Percentiles rank a stretch among this genome's conserved stretches.
Evolutionary conservation across 2,113 vertebrate species (phyloP).

Genomic region (Chiloscyllium plagiosum): DNA sequence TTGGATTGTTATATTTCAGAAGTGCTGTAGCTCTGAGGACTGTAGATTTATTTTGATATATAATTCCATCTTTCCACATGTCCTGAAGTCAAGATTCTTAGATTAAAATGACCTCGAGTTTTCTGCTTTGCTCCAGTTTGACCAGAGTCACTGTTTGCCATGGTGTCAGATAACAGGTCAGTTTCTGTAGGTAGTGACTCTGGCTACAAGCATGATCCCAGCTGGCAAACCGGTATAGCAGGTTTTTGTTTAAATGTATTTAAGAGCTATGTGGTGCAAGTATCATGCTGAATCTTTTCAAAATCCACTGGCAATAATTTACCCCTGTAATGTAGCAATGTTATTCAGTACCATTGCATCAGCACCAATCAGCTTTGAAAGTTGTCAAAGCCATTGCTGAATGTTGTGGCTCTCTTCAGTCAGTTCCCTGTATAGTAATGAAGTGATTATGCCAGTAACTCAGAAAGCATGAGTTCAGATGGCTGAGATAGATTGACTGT

Average conservation of each 20-base stretch:
- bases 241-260: not conserved
- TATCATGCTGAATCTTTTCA: not conserved
- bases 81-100: not conserved
- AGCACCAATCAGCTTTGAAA: not conserved
- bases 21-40: not conserved
- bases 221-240: not conserved
- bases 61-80: not conserved
- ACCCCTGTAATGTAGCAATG: not conserved
- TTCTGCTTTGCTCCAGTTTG: not conserved
- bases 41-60: not conserved
- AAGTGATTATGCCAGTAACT: not conserved
- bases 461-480: not conserved
- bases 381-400: too few species aligned
- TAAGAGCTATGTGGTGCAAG: not conserved
- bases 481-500: too few species aligned
- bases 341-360: not conserved
- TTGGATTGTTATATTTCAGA: not conserved
- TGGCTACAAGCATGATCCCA: not conserved
- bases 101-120: too few species aligned
- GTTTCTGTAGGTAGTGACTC: not conserved
- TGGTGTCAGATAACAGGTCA: not conserved
- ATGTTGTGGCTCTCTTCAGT: not conserved
- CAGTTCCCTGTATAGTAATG: not conserved
- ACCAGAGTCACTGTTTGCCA: not conserved
- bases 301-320: not conserved